Evolutionary conservation across 2,113 vertebrate species (phyloP), one percentile per base, ranked within the genome.

Genomic region (Pelvicachromis taeniatus): DNA sequence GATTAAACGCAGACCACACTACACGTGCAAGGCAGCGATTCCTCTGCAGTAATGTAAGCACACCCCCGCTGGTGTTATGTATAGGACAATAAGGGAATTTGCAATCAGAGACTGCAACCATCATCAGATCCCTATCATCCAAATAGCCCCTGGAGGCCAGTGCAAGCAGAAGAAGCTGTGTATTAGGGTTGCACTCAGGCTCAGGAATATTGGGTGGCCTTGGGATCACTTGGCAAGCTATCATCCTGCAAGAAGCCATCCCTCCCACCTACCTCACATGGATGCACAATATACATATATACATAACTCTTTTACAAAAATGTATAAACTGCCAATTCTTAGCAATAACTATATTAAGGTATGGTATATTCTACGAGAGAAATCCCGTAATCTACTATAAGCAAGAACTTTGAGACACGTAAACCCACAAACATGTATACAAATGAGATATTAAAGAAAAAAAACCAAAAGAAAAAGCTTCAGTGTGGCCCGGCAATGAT

Each of bases 81-180:
- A 90, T 85, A 77, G 88, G 55, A 78, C 86, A 82, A 89, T 92
- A 91, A 94, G 91, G 81, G 58, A 65, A 61, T 56, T 55, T 85
- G 84, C 87, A 91, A 89, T 93, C 89, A 91, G 86, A 54, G 82
- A 19, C 84, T 85, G 65, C 86, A 89, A 78, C 85, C 77, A 84
- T 88, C 77, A 94, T 89, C 85, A 88, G 92, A 90, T 93, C 68
- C 35, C 82, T 87, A 87, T 91, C 84, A 85, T 38, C 40, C 88
- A 89, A 87, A 91, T 86, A 89, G 65, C 29, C 89, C 88, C 87
- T 23, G 85, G 86, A 88, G 87, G 85, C 70, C 59, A 23, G 75
- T 52, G 84, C 59, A 58, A 23, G 84, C 68, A 78, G 45, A 42
- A n/a, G 59, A 55, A 59, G 83, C 59, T 9, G 55, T 45, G 83